Evolutionary conservation across 2,888 invertebrate species (phyloP).

Genomic region (Crossocerus cetratus): DNA sequence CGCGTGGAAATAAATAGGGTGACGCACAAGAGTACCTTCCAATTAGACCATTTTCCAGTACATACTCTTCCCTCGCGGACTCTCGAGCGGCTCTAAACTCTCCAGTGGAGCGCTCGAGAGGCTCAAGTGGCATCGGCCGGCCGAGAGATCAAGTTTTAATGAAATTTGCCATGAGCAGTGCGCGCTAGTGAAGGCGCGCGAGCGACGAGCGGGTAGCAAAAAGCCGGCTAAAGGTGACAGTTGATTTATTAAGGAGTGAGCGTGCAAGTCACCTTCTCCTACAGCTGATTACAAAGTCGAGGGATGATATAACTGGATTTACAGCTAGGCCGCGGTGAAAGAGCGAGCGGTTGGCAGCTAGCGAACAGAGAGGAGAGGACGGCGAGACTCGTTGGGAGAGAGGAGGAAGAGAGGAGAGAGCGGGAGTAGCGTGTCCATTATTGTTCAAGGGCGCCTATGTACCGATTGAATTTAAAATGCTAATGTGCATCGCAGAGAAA

Average conservation of each 20-base stretch:
- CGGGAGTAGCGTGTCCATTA: constrained; percentile 42
- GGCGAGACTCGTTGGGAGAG: too few relatives aligned
- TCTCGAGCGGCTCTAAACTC: neutral
- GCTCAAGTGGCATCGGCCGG: neutral
- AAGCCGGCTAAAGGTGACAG: constrained; percentile 12
- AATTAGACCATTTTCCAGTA: neutral
- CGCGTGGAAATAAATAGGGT: too few relatives aligned
- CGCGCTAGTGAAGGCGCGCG: constrained; percentile 24
- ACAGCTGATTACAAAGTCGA: constrained; percentile 46
- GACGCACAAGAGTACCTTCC: neutral
- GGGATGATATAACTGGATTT: constrained; percentile 60
- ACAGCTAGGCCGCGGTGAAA: constrained; percentile 43
- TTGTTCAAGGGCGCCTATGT: constrained; percentile 59
- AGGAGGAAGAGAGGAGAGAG: constrained; percentile 11
- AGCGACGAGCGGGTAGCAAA: constrained; percentile 4
- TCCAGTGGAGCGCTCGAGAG: neutral
- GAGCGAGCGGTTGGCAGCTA: constrained; percentile 25
- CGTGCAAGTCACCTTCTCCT: constrained; percentile 32
- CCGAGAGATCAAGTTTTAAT: constrained; percentile 21
- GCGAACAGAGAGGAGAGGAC: constrained; percentile 11
- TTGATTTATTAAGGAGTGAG: constrained; percentile 26
- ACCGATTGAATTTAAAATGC: constrained; percentile 60
- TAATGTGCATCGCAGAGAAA: constrained; percentile 52
- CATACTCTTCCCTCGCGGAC: neutral
- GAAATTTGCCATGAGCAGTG: constrained; percentile 32